Base-by-base conservation (phyloP, 2,113 vertebrate species). In the Scytalopus superciliaris region DNA sequence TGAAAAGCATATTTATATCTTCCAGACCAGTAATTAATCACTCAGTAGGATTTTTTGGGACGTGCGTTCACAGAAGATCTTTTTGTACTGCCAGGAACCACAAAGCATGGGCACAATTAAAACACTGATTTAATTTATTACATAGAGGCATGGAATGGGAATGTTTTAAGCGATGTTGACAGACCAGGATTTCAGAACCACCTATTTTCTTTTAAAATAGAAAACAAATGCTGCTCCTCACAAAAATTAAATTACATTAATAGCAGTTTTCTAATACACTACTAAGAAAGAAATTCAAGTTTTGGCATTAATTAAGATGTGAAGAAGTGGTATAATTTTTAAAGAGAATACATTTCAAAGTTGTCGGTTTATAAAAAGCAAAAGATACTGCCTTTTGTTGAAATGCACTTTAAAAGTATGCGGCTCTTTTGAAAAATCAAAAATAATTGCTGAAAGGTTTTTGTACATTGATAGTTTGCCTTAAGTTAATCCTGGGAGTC, bases 11-110 rank as follows among this genome's bases (percentile, higher is more conserved):
- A 98, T 98, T 98, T 98, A 98, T 98, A 98, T 98, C 97, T 98
- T 98, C 97, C 98, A 98, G 98, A 98, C 97, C 96, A 94, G 98
- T 98, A 98, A 98, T 98, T 98, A 98, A 98, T 98, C 98, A 98
- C 97, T 97, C 90, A 31, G 96, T 98, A 93, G 96, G 97, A 95
- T 78, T 98, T 98, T 97, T 95, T 95, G 94, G 94, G 96, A 97
- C 63, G 16, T 97, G 96, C 78, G 33, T 95, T 98, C 95, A 97
- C 96, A 97, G 97, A 97, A 96, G 97, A 98, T 98, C 97, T 97
- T 97, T 98, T 96, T 98, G 98, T 98, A 94, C 97, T 98, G 97
- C 97, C 97, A 98, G 97, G 97, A 98, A 97, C 98, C 98, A 97
- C 97, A 98, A 97, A 97, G 89, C 97, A 97, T 96, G 97, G 98